Base-by-base conservation (phyloP, 1,140 invertebrate species). In the Phthorimaea operculella region DNA sequence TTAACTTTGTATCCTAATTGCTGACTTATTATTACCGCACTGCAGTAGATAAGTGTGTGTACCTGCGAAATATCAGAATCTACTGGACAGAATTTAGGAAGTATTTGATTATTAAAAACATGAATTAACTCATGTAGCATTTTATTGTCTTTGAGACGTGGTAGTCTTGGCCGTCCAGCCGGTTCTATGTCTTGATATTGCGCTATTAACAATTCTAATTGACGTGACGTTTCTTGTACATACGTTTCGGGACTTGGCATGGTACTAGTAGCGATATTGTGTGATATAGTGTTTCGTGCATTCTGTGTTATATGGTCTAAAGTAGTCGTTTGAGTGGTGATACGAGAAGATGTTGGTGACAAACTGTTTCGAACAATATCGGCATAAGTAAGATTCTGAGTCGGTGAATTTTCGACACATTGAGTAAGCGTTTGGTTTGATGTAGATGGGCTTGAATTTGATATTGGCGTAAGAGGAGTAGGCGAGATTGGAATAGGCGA, bases 11-110 rank as follows among this genome's bases (percentile, higher is more conserved):
- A 28, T 28, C 21, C 21, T 28, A 28, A 28, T 28, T 28, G 21
- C 6, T 28, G 10, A 9, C 36, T 39, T 15, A 60, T 60, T 15
- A 53, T 45, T 12, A 58, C 12, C 4, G 60, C 56, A 1, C 18
- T 45, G 21, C 56, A 62, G 12, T 62, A 62, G 34, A 62, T 55
- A 9, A 62, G 14, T 0, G 60, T 62, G 45, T 62, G 60, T 18
- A 57, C 18, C 11, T 42, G 11, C 1, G 11, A 34, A 10, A 62
- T 1, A 12, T 45, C 17, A 2, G 52, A 33, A 12, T 45, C 44
- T 47, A 9, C 4, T 7, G 39, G 14, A 14, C 18, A 12, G 21
- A 47, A 54, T 14, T 47, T 6, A 12, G 17, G 16, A 4, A 54
- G 18, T 18, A 54, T 28, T 21, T 47, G 3, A 12, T 18, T 42